Conservation (phyloP, 2,888 invertebrate species). For the Crepidodera aurea region DNA sequence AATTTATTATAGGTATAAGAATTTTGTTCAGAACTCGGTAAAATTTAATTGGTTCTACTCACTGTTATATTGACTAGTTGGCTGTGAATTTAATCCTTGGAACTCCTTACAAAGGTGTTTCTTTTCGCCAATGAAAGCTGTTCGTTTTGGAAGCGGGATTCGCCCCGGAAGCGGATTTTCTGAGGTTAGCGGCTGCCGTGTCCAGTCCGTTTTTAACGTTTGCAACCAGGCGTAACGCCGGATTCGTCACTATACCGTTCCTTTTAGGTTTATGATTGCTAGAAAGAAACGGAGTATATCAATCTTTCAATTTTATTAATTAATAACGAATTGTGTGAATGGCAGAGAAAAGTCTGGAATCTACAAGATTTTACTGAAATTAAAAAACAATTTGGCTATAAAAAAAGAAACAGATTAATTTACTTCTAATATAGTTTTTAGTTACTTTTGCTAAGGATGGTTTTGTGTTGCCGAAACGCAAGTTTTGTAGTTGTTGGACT, state of each 20-base stretch:
- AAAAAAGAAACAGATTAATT: too few relatives aligned
- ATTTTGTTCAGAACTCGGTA: too few relatives aligned
- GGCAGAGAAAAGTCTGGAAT: too few relatives aligned
- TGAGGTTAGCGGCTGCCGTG: slow-evolving; percentile 69
- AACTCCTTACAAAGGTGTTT: slow-evolving; percentile 72
- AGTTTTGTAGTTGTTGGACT: too few relatives aligned
- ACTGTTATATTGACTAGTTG: slow-evolving; percentile 53
- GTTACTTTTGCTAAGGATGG: too few relatives aligned
- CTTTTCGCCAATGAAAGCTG: slow-evolving; percentile 86
- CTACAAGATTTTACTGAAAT: too few relatives aligned
- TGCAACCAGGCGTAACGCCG: slow-evolving; percentile 82
- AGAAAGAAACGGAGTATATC: slow-evolving; percentile 12
- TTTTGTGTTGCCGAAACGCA: too few relatives aligned
- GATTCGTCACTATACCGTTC: slow-evolving; percentile 87
- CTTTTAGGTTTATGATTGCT: slow-evolving; percentile 72
- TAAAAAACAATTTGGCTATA: too few relatives aligned
- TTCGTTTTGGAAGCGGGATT: slow-evolving; percentile 73
- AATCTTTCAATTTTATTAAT: not conserved
- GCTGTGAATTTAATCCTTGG: slow-evolving; percentile 34
- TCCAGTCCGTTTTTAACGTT: slow-evolving; percentile 78
- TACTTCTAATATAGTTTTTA: too few relatives aligned
- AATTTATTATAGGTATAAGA: too few relatives aligned
- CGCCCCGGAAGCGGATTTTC: slow-evolving; percentile 69
- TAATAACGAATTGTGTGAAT: too few relatives aligned
- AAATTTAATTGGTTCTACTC: too few relatives aligned